A percentile compares a stretch with the other conserved stretches of the same genome.
phyloP scores from a whole-genome alignment of 2,888 invertebrate species.

The Erebia palarica region DNA sequence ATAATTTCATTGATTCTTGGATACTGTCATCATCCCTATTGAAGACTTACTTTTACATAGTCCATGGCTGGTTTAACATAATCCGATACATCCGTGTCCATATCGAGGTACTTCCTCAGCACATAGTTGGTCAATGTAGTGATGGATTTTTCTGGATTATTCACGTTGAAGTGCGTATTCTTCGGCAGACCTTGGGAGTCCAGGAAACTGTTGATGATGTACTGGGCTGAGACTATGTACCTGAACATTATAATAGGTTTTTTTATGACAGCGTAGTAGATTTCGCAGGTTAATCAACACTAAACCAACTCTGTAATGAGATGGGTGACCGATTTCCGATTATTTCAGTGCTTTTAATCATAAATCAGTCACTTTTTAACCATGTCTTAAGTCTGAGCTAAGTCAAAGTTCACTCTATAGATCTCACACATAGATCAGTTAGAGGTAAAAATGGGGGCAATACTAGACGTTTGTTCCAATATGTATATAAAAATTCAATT shows the following conservation, averaged over 20 bases:
- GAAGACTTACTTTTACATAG: constrained; percentile 83
- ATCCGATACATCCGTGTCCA: constrained; percentile 86
- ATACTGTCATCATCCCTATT: no score
- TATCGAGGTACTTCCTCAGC: constrained; percentile 86
- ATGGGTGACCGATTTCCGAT: no score
- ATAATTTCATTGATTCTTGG: no score
- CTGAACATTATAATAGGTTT: constrained; percentile 65
- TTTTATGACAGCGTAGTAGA: neutral
- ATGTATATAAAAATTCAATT: neutral
- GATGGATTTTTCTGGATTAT: constrained; percentile 87
- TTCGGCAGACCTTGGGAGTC: constrained; percentile 90
- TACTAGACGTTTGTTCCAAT: no score
- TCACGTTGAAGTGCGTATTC: constrained; percentile 85
- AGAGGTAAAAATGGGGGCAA: no score
- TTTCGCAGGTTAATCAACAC: no score
- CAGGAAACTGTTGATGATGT: constrained; percentile 88
- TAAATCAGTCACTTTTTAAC: no score
- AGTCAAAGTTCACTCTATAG: no score
- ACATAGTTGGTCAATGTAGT: constrained; percentile 86
- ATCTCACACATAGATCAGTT: no score
- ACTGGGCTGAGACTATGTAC: constrained; percentile 86
- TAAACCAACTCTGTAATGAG: no score
- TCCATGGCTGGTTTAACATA: constrained; percentile 90
- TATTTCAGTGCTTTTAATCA: no score
- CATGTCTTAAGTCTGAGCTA: no score